Conservation (phyloP, 2,113 vertebrate species). For the Microcebus murinus region DNA sequence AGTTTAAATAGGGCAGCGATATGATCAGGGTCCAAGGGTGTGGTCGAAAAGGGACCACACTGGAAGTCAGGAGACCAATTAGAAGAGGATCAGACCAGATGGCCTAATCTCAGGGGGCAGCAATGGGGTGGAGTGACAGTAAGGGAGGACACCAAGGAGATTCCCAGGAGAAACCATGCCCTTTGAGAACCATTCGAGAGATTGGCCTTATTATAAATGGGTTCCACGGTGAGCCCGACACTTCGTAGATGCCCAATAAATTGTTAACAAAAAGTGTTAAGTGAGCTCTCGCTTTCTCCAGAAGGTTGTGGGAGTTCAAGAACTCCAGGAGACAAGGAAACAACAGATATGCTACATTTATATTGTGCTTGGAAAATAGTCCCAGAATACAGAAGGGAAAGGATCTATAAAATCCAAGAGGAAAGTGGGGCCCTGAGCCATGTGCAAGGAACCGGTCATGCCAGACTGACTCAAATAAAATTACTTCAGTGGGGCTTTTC, state of each 20-base stretch:
- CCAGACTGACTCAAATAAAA: background rate
- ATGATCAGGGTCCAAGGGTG: background rate
- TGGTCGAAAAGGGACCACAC: background rate
- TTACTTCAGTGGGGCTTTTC: background rate
- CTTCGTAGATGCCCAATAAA: background rate
- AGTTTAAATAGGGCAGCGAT: background rate
- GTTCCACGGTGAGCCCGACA: background rate
- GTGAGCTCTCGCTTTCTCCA: conserved; percentile 4
- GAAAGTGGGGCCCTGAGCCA: conserved; percentile 12
- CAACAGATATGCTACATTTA: background rate
- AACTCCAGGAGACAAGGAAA: background rate
- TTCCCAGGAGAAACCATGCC: background rate
- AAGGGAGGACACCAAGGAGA: background rate
- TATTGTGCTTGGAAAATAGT: background rate
- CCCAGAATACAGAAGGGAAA: background rate
- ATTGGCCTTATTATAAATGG: background rate
- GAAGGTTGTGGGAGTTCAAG: background rate
- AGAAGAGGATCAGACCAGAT: background rate
- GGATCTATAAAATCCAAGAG: background rate
- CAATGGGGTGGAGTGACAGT: background rate
- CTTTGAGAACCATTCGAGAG: background rate
- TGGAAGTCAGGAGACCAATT: background rate
- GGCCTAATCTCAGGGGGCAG: background rate
- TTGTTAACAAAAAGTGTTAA: background rate
- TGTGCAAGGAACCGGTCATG: background rate